Evolutionary conservation across 2,888 invertebrate genomes (phyloP), one percentile per base, ranked within the genome.

Genomic region (Laspeyria flexula): DNA sequence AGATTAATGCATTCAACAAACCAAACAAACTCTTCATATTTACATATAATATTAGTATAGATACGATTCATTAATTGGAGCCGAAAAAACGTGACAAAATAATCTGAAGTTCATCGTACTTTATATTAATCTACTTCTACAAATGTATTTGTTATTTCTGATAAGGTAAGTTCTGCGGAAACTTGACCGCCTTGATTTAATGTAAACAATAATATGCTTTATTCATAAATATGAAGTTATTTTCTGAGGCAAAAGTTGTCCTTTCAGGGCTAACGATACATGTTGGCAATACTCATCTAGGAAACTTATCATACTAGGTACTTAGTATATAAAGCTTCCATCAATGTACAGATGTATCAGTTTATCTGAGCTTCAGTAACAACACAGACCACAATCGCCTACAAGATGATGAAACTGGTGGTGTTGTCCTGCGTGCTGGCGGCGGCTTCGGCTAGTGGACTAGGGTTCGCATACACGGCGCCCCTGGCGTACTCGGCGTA

Each of bases 391-490:
- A 82, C 77, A 78, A 23, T 48, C 49, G 44, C 37, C 37, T 56
- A 70, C 83, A 88, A 73, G 67, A 92, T 92, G 92, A 79, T 91
- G 82, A 91, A 91, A 77, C 82, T 92, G 92, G 93, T 94, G 92
- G 94, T 94, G 84, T 93, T 95, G 89, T 94, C 93, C 77, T 94
- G 94, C 86, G 78, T 94, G 71, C 67, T 94, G 82, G 94, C 94
- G 63, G 86, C 93, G 64, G 94, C 90, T 3, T n/a, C 31, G 63
- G 87, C 90, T 54, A 94, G 94, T 25, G 54, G 74, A 29, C 60
- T 65, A 18, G 13, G 76, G 9, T 16, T 59, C 12, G 71, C 73
- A 3, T 68, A 67, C 64, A 67, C 13, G 65, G 43, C 12, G 51
- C 37, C 18, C 77, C 67, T 2, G 53, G 51, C 30, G 71, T 68